Evolutionary conservation across 2,888 invertebrate species (phyloP), one percentile per base, ranked within the genome.

Genomic region (Tinea trinotella): DNA sequence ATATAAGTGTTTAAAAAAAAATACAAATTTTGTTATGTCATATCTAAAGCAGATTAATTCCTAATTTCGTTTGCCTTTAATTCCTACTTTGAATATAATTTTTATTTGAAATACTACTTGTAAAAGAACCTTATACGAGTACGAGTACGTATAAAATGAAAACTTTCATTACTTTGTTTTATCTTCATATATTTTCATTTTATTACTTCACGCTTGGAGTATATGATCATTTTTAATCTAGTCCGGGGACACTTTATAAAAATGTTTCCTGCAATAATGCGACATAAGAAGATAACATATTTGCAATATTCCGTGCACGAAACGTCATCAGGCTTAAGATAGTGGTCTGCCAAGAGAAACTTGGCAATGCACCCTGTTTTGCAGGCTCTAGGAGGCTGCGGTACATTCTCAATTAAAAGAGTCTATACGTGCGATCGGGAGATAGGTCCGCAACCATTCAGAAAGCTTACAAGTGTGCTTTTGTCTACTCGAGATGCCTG

Each of bases 391-490:
- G 53, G 64, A 63, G 63, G 64, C 64, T 64, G 66, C 64, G 65
- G 69, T 64, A 67, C 68, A 65, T 64, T 63, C 67, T 70, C 74
- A 74, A 75, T 77, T 77, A 78, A 75, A 72, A 61, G 40, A 48
- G 18, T 18, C 18, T 22, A 10, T 50, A 22, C 50, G 50, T 50
- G 50, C 50, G 50, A 50, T 50, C 50, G 50, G 19, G n/a, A 50
- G 18, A 22, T 50, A 50, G 19, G 20, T 22, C 17, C 12, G 49
- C 49, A 18, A 13, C 49, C 62, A 64, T 61, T 61, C 61, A 59
- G 66, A 65, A 65, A 67, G 62, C 64, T 63, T 58, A 60, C 59
- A 52, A 57, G 58, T 60, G 59, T 57, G 56, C 57, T 57, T 57
- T 55, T 46, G 53, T 40, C 35, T 57, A 52, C 18, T 15, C 22